These are phyloP conservation scores for Thereva nobilitata DNA, from an alignment of 2,888 invertebrate genomes.

Conservation along the genomic window DNA sequence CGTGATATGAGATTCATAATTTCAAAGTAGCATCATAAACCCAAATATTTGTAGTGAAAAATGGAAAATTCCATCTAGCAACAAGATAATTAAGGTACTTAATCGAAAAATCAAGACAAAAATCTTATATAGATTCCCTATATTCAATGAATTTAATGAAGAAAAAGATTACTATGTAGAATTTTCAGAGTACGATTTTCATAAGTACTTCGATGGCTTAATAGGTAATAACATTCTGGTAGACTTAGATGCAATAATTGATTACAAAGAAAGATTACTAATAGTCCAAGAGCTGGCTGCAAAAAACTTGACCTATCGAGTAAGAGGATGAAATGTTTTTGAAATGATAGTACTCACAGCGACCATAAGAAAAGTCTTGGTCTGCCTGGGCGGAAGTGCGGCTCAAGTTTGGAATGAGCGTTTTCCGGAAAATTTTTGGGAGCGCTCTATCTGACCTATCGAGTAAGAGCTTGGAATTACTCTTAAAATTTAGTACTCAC, in stretches of 20 bases:
- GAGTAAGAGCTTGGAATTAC: too few relatives aligned
- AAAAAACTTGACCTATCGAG: too few relatives aligned
- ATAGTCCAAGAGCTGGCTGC: too few relatives aligned
- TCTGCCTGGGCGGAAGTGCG: too few relatives aligned
- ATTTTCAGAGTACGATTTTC: slow-evolving; percentile 24
- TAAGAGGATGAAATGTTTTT: too few relatives aligned
- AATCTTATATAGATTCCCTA: slow-evolving; percentile 7
- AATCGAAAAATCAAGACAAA: background rate
- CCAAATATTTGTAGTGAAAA: slow-evolving; percentile 8
- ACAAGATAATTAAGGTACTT: background rate
- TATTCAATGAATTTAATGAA: slow-evolving; percentile 23
- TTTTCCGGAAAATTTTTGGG: too few relatives aligned
- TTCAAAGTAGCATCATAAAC: slow-evolving; percentile 30
- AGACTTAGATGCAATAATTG: background rate
- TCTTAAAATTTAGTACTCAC: too few relatives aligned
- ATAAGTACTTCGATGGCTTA: slow-evolving; percentile 25
- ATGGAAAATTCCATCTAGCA: slow-evolving; percentile 27
- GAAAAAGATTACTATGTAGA: background rate
- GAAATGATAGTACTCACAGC: too few relatives aligned
- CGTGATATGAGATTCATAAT: slow-evolving; percentile 15
- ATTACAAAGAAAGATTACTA: background rate
- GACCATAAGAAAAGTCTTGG: too few relatives aligned
- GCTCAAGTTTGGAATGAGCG: too few relatives aligned
- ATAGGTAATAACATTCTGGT: slow-evolving; percentile 31
- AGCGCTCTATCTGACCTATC: too few relatives aligned